A percentile compares a stretch with the other conserved stretches of the same genome.
Evolutionary conservation across 2,888 invertebrate genomes (phyloP).

Genomic region (Ochropleura leucogaster): DNA sequence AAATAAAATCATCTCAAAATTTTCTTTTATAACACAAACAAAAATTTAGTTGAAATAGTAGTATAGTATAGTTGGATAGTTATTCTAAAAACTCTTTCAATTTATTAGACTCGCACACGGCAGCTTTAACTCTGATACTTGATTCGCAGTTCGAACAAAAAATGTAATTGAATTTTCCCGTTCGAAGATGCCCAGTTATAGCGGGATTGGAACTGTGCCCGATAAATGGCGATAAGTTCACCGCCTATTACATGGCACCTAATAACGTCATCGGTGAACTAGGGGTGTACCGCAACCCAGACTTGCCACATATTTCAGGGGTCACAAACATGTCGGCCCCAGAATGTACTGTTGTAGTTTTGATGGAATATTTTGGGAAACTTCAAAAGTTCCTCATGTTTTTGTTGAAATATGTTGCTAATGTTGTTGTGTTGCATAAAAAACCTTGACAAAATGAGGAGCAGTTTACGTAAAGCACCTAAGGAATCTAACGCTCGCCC

Average conservation of each 20-base stretch:
- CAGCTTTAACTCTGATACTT: constrained; percentile 34
- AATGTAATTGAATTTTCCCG: constrained; percentile 58
- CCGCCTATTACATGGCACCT: constrained; percentile 61
- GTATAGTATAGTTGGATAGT: no score
- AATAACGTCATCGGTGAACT: constrained; percentile 62
- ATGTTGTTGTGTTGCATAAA: constrained; percentile 28
- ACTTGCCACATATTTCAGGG: constrained; percentile 52
- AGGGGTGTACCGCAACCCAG: constrained; percentile 50
- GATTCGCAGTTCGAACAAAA: constrained; percentile 44
- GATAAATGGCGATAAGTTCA: constrained; percentile 60
- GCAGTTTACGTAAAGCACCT: constrained; percentile 5
- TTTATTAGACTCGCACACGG: constrained; percentile 27
- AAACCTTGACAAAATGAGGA: constrained; percentile 7
- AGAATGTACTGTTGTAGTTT: constrained; percentile 43
- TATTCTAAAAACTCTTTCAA: constrained; percentile 8
- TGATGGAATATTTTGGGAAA: constrained; percentile 44
- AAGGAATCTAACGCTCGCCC: constrained; percentile 16
- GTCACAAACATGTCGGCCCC: constrained; percentile 43
- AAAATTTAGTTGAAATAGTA: constrained; percentile 1
- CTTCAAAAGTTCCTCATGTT: constrained; percentile 22
- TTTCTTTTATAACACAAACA: neutral
- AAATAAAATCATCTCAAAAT: neutral
- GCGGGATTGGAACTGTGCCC: constrained; percentile 64
- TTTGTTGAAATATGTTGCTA: constrained; percentile 39
- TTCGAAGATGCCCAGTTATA: constrained; percentile 58